These are phyloP conservation scores for Valencia hispanica DNA, from an alignment of 2,797 vertebrate genomes.

Conservation along the genomic window DNA sequence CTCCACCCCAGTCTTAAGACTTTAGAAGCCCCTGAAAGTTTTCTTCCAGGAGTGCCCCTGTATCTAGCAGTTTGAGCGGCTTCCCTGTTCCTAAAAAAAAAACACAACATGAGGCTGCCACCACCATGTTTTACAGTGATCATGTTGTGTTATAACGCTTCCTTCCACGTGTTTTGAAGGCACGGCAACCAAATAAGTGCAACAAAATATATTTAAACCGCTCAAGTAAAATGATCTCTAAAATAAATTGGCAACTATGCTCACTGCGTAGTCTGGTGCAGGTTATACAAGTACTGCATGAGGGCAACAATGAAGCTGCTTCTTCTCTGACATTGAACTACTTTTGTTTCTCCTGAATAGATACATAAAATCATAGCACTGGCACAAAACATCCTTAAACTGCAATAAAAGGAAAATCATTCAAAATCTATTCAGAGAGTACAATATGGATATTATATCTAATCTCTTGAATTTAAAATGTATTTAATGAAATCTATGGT, in stretches of 20 bases:
- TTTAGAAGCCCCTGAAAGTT: not conserved
- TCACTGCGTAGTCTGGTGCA: no score
- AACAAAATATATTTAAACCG: not conserved
- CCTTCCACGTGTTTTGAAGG: not conserved
- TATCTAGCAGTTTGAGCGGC: not conserved
- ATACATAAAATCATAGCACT: no score
- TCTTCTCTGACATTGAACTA: not conserved
- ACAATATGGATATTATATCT: not conserved
- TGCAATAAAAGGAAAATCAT: not conserved
- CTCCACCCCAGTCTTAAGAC: not conserved
- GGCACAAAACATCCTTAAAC: no score
- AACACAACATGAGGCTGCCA: no score
- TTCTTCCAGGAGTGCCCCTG: not conserved
- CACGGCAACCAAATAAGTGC: not conserved
- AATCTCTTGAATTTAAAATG: not conserved
- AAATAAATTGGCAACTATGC: not conserved
- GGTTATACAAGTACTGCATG: not conserved
- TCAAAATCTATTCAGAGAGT: not conserved
- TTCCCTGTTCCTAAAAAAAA: no score
- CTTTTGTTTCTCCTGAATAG: not conserved
- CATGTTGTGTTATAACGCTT: not conserved
- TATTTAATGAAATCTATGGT: not conserved
- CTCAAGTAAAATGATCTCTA: not conserved
- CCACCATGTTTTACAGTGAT: not conserved
- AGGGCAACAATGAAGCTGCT: not conserved